A percentile compares a stretch with the other conserved stretches of the same genome.
phyloP scores from a whole-genome alignment of 1,140 invertebrate genomes.

The Drosophila sp. region DNA sequence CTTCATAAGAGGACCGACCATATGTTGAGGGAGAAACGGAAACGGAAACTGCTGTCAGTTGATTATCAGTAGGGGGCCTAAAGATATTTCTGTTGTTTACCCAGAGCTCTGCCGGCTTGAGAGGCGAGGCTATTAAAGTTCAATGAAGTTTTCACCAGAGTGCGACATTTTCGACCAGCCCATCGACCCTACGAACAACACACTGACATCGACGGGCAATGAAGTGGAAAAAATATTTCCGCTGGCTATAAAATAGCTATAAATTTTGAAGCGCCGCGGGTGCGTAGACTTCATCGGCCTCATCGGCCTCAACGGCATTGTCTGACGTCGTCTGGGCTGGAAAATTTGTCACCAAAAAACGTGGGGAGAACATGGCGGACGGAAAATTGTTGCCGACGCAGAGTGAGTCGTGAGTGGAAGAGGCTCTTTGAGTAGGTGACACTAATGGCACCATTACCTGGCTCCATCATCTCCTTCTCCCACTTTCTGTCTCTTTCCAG shows the following conservation, averaged over 20 bases:
- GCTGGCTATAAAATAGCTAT: conserved; percentile 75
- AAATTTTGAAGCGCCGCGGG: conserved; percentile 71
- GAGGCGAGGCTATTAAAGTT: conserved; percentile 67
- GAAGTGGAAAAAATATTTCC: conserved; percentile 81
- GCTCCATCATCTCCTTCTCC: conserved; percentile 17
- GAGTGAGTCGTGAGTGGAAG: conserved; percentile 49
- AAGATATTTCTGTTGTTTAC: conserved; percentile 61
- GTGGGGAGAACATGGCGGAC: conserved; percentile 3
- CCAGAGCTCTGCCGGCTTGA: conserved; percentile 34
- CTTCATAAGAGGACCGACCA: background rate
- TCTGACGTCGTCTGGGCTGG: conserved; percentile 23
- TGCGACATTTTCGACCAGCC: conserved; percentile 62
- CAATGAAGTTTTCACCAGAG: conserved; percentile 73
- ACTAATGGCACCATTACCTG: conserved; percentile 80
- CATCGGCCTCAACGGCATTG: too few species aligned
- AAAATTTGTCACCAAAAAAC: conserved; percentile 59
- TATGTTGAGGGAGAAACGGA: conserved; percentile 36
- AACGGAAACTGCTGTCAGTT: conserved; percentile 31
- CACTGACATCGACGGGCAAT: conserved; percentile 49
- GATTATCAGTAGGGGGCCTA: conserved; percentile 5
- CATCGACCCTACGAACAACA: conserved; percentile 16
- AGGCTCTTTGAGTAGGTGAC: conserved; percentile 68
- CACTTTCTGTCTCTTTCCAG: background rate
- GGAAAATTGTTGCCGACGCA: conserved; percentile 41
- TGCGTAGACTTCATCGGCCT: conserved; percentile 24